Evolutionary conservation across 2,888 invertebrate species (phyloP), one percentile per base, ranked within the genome.

Genomic region (Melieria picta): DNA sequence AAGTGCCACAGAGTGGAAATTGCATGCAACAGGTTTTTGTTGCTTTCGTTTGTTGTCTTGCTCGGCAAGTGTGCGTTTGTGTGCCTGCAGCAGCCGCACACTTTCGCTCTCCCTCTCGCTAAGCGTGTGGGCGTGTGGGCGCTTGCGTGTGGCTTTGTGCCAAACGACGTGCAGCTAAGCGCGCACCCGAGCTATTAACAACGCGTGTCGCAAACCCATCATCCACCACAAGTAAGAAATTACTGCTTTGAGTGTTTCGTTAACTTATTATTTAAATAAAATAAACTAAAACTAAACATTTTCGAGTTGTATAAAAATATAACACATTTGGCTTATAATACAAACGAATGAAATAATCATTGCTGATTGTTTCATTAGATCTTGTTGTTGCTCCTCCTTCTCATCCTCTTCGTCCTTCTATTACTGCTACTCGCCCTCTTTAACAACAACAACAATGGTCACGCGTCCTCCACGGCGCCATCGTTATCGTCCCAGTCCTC

Each of bases 321-420:
- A 86, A 86, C 84, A 86, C 86, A 86, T 86, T 86, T 86, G 86
- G 86, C 84, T 84, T 85, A 84, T 83, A 80, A 78, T 79, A 78
- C 71, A 78, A 71, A 80, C 79, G 79, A 74, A 76, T 73, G 73
- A 73, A 68, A 70, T 46, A 69, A 71, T 64, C 61, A 66, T 30
- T 65, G 56, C 55, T 80, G 73, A 76, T 72, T 67, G 69, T 71
- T 66, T 72, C 67, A 66, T 80, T 62, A 61, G 48, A 60, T 46
- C 43, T 52, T 58, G 67, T 61, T 61, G 61, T 67, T 61, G 67
- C 60, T 67, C 67, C 67, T 67, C 67, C 67, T 67, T 67, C 62
- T 63, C 56, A 62, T 69, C 62, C 81, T 83, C 80, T 80, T 83
- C 75, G 79, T 65, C 75, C 71, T 72, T 69, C 64, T 68, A 48